Base-by-base conservation (phyloP, 37 sponge, comb jelly and placozoan species). In the Geodia barretti region DNA sequence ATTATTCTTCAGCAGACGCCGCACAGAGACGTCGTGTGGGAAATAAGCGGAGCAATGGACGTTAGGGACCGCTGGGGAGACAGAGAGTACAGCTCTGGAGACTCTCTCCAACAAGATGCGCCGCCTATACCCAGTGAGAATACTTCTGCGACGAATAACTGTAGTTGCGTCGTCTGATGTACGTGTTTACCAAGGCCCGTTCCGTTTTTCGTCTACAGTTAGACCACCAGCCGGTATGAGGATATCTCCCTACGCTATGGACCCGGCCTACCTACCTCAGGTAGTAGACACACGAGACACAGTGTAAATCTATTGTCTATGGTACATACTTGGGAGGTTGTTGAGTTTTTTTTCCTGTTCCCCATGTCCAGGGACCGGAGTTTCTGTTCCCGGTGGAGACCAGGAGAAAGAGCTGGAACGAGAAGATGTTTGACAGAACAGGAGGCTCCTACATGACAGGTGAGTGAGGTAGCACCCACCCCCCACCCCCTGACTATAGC, bases 371-470 rank as follows among this genome's bases (percentile, higher is more conserved):
- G 89, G 74, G 75, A 42, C 93, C 93, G 36, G 93, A 92, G 68
- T 92, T 88, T 43, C 87, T 92, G 21, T 92, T 92, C 64, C 93
- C 93, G 1, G 84, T 92, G 30, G 93, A 92, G 60, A 63, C 39
- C 23, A 76, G 85, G 26, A 43, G 62, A 30, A 80, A 64, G 39
- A 77, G 85, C 31, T 88, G 79, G 74, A 85, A 86, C 65, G 89
- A 88, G 47, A 80, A 81, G 60, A 72, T 87, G 86, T 92, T 92
- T 81, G 86, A 84, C 20, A 26, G 85, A 19, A 80, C 82, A 14
- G 93, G 93, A 1, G 76, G 81, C 0, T 76, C 68, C 21, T 92
- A 92, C 63, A 8, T 92, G 26, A 25, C 78, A 64, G 92, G 92
- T 87, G 21, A 23, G 75, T 68, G 68, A 2, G 3, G 28, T 28